These are phyloP conservation scores for Limnephilus marmoratus DNA, from an alignment of 2,888 invertebrate species.

Conservation along the genomic window DNA sequence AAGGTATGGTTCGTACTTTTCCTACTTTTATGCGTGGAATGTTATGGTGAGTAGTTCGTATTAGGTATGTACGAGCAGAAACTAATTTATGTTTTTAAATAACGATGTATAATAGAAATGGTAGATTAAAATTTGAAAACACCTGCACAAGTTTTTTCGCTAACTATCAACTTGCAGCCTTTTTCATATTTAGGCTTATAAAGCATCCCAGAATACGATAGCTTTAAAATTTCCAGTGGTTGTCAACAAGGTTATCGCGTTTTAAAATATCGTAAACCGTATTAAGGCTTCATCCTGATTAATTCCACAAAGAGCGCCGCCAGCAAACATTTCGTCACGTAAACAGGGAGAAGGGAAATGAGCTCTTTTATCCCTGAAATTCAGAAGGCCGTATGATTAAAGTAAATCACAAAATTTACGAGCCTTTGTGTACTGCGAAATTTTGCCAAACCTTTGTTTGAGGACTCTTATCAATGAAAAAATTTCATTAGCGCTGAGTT, in stretches of 20 bases:
- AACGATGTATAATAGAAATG: not conserved
- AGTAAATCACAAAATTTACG: conserved; percentile 34
- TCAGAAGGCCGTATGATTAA: conserved; percentile 28
- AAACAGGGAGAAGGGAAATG: not conserved
- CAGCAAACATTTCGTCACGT: conserved; percentile 26
- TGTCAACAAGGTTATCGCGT: conserved; percentile 7
- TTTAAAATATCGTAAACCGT: not conserved
- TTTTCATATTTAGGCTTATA: not conserved
- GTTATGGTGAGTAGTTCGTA: not conserved
- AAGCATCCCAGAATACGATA: not conserved
- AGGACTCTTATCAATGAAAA: conserved; percentile 32
- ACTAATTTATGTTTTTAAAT: not conserved
- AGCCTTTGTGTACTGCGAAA: conserved; percentile 29
- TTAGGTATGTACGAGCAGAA: not conserved
- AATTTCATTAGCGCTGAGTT: conserved; percentile 36
- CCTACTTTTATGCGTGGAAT: not conserved
- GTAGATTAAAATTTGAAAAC: not conserved
- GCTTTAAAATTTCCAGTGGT: not conserved
- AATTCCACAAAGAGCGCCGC: conserved; percentile 10
- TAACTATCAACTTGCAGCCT: not conserved
- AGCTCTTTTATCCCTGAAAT: conserved; percentile 10
- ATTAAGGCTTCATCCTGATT: conserved; percentile 24
- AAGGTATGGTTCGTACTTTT: not conserved
- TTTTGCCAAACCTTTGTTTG: conserved; percentile 21
- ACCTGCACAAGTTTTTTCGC: not conserved